Conservation (phyloP, 2,797 vertebrate genomes). For the Alauda arvensis region DNA sequence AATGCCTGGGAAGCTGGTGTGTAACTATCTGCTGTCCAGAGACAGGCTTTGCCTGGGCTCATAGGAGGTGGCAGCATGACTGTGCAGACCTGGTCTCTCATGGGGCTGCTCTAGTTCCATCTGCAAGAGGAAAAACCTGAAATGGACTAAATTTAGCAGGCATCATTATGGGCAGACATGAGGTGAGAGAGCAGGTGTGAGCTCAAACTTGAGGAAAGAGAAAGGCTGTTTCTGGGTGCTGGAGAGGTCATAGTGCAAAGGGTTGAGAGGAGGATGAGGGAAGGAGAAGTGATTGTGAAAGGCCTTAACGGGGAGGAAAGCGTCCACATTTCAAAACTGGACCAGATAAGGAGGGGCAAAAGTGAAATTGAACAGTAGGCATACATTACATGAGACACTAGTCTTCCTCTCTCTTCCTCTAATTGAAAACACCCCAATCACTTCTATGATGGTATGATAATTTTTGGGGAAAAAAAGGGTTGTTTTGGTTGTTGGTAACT, state of each 20-base stretch:
- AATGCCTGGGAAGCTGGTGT: not conserved
- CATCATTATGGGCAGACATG: not conserved
- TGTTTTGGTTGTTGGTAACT: not conserved
- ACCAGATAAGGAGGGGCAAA: not conserved
- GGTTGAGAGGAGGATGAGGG: not conserved
- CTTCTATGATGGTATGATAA: not conserved
- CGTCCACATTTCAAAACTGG: not conserved
- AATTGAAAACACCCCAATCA: accelerated
- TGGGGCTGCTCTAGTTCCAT: not conserved
- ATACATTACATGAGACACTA: accelerated
- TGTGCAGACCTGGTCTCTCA: not conserved
- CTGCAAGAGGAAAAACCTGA: not conserved
- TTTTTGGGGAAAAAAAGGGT: not conserved
- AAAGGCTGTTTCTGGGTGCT: not conserved
- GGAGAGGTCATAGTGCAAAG: not conserved
- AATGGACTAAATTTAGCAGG: not conserved
- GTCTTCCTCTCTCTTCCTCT: not conserved
- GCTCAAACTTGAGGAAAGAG: not conserved
- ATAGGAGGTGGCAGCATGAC: not conserved
- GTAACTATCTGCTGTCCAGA: not conserved
- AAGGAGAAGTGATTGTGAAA: not conserved
- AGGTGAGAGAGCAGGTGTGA: accelerated
- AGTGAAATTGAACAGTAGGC: not conserved
- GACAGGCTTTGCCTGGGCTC: not conserved
- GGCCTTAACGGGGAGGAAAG: not conserved